Percentiles rank a stretch among this genome's conserved stretches.
phyloP scores from a whole-genome alignment of 2,113 vertebrate genomes.

The Tupaia tana region DNA sequence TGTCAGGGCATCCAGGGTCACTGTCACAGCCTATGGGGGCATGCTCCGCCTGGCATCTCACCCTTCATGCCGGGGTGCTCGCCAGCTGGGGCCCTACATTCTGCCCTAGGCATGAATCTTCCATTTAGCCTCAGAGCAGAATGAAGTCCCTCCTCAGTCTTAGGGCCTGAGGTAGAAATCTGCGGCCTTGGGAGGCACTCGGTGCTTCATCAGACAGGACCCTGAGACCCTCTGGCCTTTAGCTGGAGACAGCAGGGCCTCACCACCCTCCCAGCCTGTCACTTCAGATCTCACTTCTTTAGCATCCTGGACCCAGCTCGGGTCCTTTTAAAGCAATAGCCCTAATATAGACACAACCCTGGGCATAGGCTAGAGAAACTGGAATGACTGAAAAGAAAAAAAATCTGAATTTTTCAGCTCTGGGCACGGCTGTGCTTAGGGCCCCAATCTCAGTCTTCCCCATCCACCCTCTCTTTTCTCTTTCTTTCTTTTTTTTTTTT shows the following conservation, averaged over 20 bases:
- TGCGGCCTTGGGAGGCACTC: too few species aligned
- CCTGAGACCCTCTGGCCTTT: accelerated
- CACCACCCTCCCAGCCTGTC: neutral
- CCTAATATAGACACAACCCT: neutral
- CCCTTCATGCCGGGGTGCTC: neutral
- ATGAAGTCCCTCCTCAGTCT: neutral
- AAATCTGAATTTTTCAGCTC: neutral
- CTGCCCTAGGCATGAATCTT: neutral
- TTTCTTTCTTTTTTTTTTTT: too few species aligned
- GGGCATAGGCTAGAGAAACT: neutral
- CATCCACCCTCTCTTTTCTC: neutral
- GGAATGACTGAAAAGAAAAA: neutral
- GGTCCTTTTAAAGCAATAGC: neutral
- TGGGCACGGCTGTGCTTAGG: neutral
- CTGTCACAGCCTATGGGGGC: neutral
- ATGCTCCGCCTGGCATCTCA: accelerated
- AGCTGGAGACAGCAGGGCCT: neutral
- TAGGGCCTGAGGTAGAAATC: neutral
- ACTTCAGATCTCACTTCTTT: neutral
- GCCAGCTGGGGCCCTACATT: accelerated
- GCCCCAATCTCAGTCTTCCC: neutral
- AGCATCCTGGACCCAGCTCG: neutral
- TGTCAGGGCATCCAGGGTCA: accelerated
- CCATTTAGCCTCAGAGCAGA: accelerated
- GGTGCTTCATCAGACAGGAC: neutral